These are phyloP conservation scores for Branchipolynoe longqiensis DNA, from an alignment of 2,888 invertebrate genomes.

Conservation along the genomic window DNA sequence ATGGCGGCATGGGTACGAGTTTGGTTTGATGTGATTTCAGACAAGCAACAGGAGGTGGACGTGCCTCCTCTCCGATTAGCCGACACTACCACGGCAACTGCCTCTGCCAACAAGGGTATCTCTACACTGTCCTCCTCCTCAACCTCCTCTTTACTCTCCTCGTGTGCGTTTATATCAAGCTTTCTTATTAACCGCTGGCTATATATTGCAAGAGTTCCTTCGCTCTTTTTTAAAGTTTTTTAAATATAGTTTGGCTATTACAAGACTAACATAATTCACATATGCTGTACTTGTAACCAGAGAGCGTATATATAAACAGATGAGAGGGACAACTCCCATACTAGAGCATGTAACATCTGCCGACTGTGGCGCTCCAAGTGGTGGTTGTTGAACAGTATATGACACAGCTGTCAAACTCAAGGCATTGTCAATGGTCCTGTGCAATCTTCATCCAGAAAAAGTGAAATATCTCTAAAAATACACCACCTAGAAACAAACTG, in stretches of 20 bases:
- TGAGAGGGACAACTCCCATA: no score
- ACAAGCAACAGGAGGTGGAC: conserved; percentile 92
- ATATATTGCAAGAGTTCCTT: background rate
- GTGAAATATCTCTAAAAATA: no score
- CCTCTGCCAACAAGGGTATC: background rate
- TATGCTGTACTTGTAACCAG: background rate
- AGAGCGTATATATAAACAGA: no score
- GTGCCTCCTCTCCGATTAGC: conserved; percentile 93
- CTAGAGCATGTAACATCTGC: no score
- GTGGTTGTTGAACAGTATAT: no score
- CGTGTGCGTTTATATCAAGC: background rate
- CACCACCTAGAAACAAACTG: no score
- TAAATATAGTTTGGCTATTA: background rate
- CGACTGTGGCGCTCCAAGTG: no score
- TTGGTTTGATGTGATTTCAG: conserved; percentile 52
- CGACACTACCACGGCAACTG: conserved; percentile 75
- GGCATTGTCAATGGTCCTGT: no score
- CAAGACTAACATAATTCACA: background rate
- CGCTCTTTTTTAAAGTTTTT: no score
- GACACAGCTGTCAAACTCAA: no score
- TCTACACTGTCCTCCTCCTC: background rate
- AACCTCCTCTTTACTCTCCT: background rate
- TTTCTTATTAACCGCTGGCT: background rate
- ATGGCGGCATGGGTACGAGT: background rate
- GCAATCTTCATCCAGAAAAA: no score